A percentile compares a stretch with the other conserved stretches of the same genome.
Conservation (phyloP, 2,888 invertebrate genomes). For the Lasiommata megera region DNA sequence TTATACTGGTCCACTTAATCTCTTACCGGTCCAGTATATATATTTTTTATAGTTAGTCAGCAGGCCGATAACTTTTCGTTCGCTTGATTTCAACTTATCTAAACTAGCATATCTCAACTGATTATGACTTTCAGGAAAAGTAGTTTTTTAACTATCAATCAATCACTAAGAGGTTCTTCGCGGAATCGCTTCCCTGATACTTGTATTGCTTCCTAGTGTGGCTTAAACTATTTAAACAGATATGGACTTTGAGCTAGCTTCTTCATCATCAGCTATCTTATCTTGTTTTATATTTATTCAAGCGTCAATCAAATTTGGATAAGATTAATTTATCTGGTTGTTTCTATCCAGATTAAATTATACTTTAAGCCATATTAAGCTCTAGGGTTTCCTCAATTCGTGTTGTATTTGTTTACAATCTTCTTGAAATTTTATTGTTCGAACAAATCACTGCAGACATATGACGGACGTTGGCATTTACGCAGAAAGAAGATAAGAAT, state of each 20-base stretch:
- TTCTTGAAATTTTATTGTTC: not conserved
- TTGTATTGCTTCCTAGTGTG: not conserved
- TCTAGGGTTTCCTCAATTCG: not conserved
- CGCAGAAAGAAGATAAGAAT: too few species aligned
- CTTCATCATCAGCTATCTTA: not conserved
- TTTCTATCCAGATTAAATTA: not conserved
- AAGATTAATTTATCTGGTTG: slow-evolving; percentile 9
- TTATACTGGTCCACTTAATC: too few species aligned
- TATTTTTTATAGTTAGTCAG: too few species aligned
- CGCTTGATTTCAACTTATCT: too few species aligned
- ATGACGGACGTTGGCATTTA: too few species aligned
- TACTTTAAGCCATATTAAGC: not conserved
- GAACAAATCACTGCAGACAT: not conserved
- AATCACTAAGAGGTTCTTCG: not conserved
- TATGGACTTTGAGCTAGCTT: not conserved
- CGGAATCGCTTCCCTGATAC: not conserved
- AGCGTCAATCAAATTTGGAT: slow-evolving; percentile 20
- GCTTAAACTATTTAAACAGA: not conserved
- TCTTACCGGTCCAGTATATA: too few species aligned
- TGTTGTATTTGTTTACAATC: not conserved
- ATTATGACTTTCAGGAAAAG: not conserved
- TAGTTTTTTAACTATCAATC: not conserved
- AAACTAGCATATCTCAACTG: too few species aligned
- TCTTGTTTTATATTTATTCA: slow-evolving; percentile 4
- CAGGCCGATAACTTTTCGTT: too few species aligned